phyloP scores from a whole-genome alignment of 1,140 invertebrate species.

The Cydia pomonella region DNA sequence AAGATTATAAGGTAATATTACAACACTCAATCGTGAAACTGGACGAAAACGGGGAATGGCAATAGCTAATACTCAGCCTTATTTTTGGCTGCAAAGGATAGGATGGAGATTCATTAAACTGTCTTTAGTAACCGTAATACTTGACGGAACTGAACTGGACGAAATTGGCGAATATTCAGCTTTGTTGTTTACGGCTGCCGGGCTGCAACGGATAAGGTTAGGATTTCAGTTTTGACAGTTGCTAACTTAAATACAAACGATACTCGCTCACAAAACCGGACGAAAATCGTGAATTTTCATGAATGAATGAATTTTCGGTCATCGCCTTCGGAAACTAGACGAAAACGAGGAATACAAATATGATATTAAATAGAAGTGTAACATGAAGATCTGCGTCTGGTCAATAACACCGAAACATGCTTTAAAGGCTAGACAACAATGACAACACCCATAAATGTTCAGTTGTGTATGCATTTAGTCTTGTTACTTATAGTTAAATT shows the following conservation, averaged over 20 bases:
- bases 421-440: no score
- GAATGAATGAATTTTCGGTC: no score
- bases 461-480: no score
- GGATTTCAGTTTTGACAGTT: no score
- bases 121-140: background rate
- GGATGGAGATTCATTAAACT: constrained; percentile 85
- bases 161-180: constrained; percentile 86
- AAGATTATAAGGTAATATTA: constrained; percentile 85
- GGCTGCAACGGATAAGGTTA: constrained; percentile 92
- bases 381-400: no score
- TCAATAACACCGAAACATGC: no score
- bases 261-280: constrained; percentile 80
- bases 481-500: no score
- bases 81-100: constrained; percentile 93
- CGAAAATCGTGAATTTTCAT: constrained; percentile 58
- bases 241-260: constrained; percentile 44
- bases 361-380: no score
- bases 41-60: constrained; percentile 85
- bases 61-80: constrained; percentile 91
- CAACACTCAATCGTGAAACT: background rate
- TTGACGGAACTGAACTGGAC: constrained; percentile 87
- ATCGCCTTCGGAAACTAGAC: constrained; percentile 92
- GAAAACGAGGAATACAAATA: constrained; percentile 81
- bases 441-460: no score
- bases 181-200: constrained; percentile 94